Percentiles rank a stretch among this genome's conserved stretches.
Conservation (phyloP, 2,888 invertebrate species). For the Volucella inanis region DNA sequence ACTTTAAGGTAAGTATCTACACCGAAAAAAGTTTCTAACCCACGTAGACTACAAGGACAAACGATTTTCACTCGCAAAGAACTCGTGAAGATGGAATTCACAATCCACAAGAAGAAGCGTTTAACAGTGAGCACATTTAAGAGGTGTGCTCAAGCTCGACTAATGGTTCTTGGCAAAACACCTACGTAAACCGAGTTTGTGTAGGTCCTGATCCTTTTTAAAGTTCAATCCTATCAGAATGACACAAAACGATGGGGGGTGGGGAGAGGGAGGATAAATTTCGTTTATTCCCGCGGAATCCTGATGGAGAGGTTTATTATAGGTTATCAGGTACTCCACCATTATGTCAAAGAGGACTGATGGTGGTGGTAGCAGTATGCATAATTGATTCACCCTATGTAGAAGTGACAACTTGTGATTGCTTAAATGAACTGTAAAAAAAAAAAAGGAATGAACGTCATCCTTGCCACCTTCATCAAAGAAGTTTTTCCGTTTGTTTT, state of each 20-base stretch:
- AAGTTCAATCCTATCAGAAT: not conserved
- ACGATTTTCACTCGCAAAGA: not conserved
- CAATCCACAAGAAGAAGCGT: not conserved
- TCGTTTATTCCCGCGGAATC: slow-evolving; percentile 15
- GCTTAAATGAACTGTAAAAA: slow-evolving; percentile 41
- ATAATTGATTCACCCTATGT: slow-evolving; percentile 51
- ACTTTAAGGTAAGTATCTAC: not conserved
- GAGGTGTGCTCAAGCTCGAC: slow-evolving; percentile 6
- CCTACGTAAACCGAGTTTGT: not conserved
- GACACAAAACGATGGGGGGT: not conserved
- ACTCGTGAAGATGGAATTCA: not conserved
- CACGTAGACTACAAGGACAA: not conserved
- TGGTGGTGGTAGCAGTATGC: slow-evolving; percentile 30
- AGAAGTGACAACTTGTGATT: slow-evolving; percentile 18
- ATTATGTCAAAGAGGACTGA: slow-evolving; percentile 3
- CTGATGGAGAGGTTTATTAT: slow-evolving; percentile 27
- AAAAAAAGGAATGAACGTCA: slow-evolving; percentile 21
- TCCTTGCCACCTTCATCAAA: not conserved
- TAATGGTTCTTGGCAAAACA: slow-evolving; percentile 19
- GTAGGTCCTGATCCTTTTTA: not conserved
- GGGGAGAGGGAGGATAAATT: slow-evolving; percentile 13
- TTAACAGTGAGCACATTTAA: slow-evolving; percentile 27
- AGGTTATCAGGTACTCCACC: slow-evolving; percentile 7
- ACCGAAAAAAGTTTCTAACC: slow-evolving; percentile 13
- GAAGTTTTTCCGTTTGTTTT: slow-evolving; percentile 6